phyloP scores from a whole-genome alignment of 2,797 vertebrate species.

The Astyanax mexicanus region DNA sequence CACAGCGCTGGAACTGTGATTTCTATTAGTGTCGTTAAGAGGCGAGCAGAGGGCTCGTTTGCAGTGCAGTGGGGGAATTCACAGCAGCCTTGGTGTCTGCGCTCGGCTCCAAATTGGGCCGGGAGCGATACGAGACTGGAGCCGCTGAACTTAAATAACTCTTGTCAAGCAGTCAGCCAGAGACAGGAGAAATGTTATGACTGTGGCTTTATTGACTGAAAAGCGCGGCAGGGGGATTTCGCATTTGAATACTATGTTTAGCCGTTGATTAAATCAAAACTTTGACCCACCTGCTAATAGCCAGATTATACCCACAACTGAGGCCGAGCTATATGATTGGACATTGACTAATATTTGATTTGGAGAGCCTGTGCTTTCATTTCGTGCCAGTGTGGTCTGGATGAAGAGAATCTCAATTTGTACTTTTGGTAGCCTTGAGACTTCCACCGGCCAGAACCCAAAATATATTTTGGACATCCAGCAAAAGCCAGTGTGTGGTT shows the following conservation, averaged over 20 bases:
- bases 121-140: constrained; percentile 57
- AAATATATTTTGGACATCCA: constrained; percentile 44
- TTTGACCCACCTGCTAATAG: constrained; percentile 63
- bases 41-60: constrained; percentile 55
- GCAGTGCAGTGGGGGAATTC: constrained; percentile 57
- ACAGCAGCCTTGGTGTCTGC: constrained; percentile 61
- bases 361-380: constrained; percentile 52
- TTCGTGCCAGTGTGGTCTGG: constrained; percentile 58
- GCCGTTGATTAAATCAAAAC: constrained; percentile 60
- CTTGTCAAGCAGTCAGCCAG: constrained; percentile 50
- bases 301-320: constrained; percentile 61
- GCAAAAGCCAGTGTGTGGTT: constrained; percentile 24
- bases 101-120: constrained; percentile 56
- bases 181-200: constrained; percentile 62
- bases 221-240: constrained; percentile 53
- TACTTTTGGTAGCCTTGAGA: constrained; percentile 51
- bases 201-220: constrained; percentile 58
- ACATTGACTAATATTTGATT: constrained; percentile 62
- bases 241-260: constrained; percentile 59
- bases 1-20: constrained; percentile 59
- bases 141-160: constrained; percentile 63
- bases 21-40: constrained; percentile 64
- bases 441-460: constrained; percentile 47
- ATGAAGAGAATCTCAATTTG: constrained; percentile 62
- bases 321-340: constrained; percentile 39